phyloP scores from a whole-genome alignment of 2,113 vertebrate species.

The Ctenomys sociabilis region DNA sequence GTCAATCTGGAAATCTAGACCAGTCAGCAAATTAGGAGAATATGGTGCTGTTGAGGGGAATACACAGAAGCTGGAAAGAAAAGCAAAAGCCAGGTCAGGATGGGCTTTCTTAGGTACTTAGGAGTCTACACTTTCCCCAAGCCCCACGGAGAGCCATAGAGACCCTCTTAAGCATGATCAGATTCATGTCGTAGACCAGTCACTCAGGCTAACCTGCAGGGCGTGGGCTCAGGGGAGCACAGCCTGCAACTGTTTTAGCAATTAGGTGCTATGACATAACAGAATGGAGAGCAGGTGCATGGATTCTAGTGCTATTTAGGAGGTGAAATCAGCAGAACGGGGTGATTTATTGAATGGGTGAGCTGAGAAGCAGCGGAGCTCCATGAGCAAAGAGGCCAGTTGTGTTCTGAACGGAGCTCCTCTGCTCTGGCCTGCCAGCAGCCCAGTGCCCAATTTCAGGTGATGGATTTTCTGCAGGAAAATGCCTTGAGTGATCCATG shows the following conservation, averaged over 20 bases:
- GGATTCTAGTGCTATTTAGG: slow-evolving; percentile 1
- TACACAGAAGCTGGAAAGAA: not conserved
- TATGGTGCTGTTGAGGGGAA: rapidly evolving
- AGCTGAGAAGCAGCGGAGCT: slow-evolving; percentile 17
- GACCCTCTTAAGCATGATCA: not conserved
- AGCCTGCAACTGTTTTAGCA: slow-evolving; percentile 66
- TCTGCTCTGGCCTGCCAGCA: not conserved
- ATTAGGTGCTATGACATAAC: slow-evolving; percentile 68
- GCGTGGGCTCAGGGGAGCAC: not conserved
- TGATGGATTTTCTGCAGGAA: not conserved
- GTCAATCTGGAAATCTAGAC: not conserved
- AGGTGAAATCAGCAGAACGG: slow-evolving; percentile 45
- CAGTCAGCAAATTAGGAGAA: not conserved
- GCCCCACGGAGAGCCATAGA: not conserved
- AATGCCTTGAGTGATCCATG: not conserved
- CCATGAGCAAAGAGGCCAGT: not conserved
- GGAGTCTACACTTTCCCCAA: not conserved
- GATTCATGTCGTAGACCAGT: slow-evolving; percentile 47
- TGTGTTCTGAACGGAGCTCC: not conserved
- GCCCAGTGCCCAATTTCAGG: not conserved
- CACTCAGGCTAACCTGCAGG: slow-evolving; percentile 52
- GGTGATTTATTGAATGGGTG: slow-evolving; percentile 57
- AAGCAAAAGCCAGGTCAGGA: not conserved
- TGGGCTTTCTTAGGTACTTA: not conserved
- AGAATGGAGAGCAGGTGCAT: not conserved